A percentile compares a stretch with the other conserved stretches of the same genome.
phyloP scores from a whole-genome alignment of 2,797 vertebrate genomes.

The Danio aesculapii region DNA sequence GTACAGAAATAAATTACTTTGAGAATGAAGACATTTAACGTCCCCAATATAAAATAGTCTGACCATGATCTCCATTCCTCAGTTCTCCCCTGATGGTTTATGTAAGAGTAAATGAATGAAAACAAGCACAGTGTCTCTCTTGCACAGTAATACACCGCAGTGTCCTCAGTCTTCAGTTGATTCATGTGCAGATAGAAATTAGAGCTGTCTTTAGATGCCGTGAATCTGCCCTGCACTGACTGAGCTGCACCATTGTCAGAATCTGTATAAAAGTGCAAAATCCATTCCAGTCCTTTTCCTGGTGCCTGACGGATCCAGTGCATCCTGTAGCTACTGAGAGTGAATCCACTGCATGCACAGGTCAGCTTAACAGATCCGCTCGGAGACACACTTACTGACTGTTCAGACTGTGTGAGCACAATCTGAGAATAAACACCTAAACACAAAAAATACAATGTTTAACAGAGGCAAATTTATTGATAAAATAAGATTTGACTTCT shows the following conservation, averaged over 20 bases:
- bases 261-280: constrained; percentile 6
- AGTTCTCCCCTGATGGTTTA: no score
- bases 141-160: not conserved
- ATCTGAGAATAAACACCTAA: constrained; percentile 22
- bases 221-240: constrained; percentile 30
- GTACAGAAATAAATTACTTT: no score
- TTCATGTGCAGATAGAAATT: constrained; percentile 29
- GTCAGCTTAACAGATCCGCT: constrained; percentile 33
- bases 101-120: no score
- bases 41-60: no score
- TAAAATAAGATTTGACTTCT: not conserved
- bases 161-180: constrained; percentile 20
- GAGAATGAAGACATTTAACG: no score
- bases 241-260: not conserved
- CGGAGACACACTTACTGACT: constrained; percentile 33
- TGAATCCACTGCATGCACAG: constrained; percentile 45
- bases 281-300: constrained; percentile 41
- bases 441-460: not conserved
- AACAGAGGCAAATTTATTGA: not conserved
- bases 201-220: constrained; percentile 18
- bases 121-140: constrained; percentile 38
- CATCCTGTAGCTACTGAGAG: not conserved
- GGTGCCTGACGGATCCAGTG: constrained; percentile 28
- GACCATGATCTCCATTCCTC: no score
- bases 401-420: constrained; percentile 23